Evolutionary conservation across 2,888 invertebrate species (phyloP).

Genomic region (Norana najaformis): DNA sequence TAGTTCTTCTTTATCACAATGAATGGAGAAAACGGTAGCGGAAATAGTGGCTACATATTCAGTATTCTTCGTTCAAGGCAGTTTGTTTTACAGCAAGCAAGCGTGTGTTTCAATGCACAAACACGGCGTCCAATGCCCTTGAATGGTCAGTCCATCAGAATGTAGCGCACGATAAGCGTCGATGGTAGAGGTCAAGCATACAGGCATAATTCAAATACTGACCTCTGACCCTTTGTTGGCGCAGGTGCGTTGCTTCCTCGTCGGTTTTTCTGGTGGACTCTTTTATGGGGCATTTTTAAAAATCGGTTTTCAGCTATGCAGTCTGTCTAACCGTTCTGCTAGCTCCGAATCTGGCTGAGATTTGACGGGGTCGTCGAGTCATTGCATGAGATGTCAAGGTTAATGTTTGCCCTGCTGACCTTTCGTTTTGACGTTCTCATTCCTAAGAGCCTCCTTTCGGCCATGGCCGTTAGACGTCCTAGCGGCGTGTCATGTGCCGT

Average conservation of each 20-base stretch:
- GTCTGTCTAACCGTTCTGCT: neutral
- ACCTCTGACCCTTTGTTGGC: neutral
- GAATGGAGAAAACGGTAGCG: neutral
- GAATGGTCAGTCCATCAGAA: neutral
- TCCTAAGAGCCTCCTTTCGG: too few relatives aligned
- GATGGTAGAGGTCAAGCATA: neutral
- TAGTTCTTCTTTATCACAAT: too few relatives aligned
- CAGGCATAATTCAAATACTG: neutral
- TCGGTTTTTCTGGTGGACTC: neutral
- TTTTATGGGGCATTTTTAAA: neutral
- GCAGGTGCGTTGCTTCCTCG: neutral
- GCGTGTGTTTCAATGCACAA: neutral
- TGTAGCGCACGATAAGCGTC: neutral
- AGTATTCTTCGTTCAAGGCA: neutral
- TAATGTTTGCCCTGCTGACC: neutral
- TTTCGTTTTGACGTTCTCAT: neutral
- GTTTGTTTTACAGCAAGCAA: neutral
- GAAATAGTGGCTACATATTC: neutral
- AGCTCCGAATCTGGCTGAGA: neutral
- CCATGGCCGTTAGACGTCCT: too few relatives aligned
- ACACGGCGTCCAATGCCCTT: neutral
- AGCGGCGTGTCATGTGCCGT: neutral
- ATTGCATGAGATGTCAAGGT: neutral
- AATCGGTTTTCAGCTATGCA: neutral
- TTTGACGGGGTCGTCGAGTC: neutral